Evolutionary conservation across 2,888 invertebrate genomes (phyloP), one percentile per base, ranked within the genome.

Genomic region (Fabriciana adippe): DNA sequence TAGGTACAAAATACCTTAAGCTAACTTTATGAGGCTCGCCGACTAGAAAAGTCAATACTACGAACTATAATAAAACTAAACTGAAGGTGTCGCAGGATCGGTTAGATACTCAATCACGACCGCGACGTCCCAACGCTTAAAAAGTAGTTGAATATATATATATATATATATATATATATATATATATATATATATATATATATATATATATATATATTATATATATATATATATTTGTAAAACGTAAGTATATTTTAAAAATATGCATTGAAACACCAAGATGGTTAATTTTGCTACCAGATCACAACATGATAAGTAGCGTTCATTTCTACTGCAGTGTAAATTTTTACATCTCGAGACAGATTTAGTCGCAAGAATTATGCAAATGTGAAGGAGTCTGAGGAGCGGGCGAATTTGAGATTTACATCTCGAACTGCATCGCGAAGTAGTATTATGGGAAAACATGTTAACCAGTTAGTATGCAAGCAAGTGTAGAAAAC

Each of bases 311-410:
- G 64, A 62, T 67, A 62, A 65, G 57, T 57, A 45, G 55, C 55
- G 55, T 68, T 67, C 53, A 78, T 74, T 72, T 68, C 55, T 60
- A 65, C 70, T 78, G 79, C 80, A 82, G 82, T 86, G 84, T 84
- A 85, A 84, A 88, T 87, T 87, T 84, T 86, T 84, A 76, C 73
- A 72, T 73, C 71, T 76, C 76, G 79, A 81, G 81, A 83, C 83
- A 84, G 82, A 82, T 83, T 81, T 79, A 83, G 86, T 88, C 86
- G 85, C 85, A 87, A 89, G 87, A 89, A 89, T 89, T 90, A 88
- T 88, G 86, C 79, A 88, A 86, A 89, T 86, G 80, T 79, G 76
- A 41, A 75, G 78, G 77, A 82, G 76, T 72, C 74, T 73, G 73
- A 75, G 77, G 79, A 76, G 79, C 79, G 81, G 81, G 79, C 79